These are phyloP conservation scores for Chalcosyrphus nemorum DNA, from an alignment of 2,888 invertebrate genomes.

Conservation along the genomic window DNA sequence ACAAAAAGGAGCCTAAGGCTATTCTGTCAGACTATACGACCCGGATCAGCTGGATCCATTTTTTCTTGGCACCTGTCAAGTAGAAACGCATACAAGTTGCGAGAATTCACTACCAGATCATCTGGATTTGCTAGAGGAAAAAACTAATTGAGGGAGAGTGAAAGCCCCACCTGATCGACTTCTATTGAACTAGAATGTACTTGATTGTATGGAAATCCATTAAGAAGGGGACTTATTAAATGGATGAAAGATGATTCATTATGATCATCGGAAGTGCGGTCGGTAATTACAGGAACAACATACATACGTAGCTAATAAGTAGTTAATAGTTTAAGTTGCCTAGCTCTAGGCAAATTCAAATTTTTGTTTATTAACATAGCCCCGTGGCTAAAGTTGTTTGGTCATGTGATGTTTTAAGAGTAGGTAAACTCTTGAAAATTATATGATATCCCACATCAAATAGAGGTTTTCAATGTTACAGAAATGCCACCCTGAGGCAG, in stretches of 20 bases:
- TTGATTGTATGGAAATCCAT: not conserved
- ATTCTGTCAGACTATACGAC: not conserved
- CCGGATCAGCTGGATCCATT: conserved; percentile 9
- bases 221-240: not conserved
- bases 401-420: not conserved
- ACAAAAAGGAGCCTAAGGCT: not conserved
- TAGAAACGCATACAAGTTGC: no score
- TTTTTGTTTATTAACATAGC: not conserved
- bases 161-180: conserved; percentile 7
- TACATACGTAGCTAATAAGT: not conserved
- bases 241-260: not conserved
- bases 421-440: not conserved
- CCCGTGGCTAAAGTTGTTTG: not conserved
- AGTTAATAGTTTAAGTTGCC: not conserved
- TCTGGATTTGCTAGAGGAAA: conserved; percentile 1
- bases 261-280: not conserved
- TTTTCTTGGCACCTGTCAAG: no score
- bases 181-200: not conserved
- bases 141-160: conserved; percentile 22
- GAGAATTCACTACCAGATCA: no score
- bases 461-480: not conserved
- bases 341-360: not conserved
- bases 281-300: not conserved
- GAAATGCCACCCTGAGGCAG: not conserved
- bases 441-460: not conserved